Base-by-base conservation (phyloP, 1,140 invertebrate genomes). In the Coelopa frigida region DNA sequence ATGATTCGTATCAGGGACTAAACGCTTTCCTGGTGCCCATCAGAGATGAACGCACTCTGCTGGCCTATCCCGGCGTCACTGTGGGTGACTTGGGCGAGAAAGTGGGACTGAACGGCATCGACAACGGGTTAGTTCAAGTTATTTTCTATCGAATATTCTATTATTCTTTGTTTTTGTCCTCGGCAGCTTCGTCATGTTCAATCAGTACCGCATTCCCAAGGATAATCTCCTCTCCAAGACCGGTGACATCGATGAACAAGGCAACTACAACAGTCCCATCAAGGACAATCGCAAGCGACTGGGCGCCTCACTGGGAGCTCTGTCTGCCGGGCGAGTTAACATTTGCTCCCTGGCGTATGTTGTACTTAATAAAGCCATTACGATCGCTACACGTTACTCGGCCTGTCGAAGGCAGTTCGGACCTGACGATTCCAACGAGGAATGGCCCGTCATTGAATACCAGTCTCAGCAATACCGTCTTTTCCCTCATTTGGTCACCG, bases 71-170 rank as follows among this genome's bases (percentile, higher is more conserved):
- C 18, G 87, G 87, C 14, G 76, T 91, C 2, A 79, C 77, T 12
- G 78, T 89, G 5, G 87, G 85, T 0, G 88, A 92, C 60, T 78
- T 91, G 70, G 88, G 89, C 4, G 80, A 83, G 53, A 92, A 91
- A 70, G 73, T 87, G 39, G 87, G 87, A 7, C 73, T 88, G 2
- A 84, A 90, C 70, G 87, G 87, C 42, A 68, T 91, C 35, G 88
- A 91, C 61, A 92, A 92, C 74, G 86, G 85, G 78, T 84, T 65
- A 59, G 57, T 57, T 33, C 35, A 17, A 2, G 3, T n/a, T 31
- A 17, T 42, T 43, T 38, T 7, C 21, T 37, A 7, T 29, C 36
- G 26, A 15, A 17, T 6, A 8, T 32, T 35, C 38, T 37, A 21
- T 17, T 8, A 5, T 12, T 29, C 32, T 31, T 40, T 7, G 31